These are phyloP conservation scores for Gibbula magus DNA, from an alignment of 2,888 invertebrate species.

Conservation along the genomic window DNA sequence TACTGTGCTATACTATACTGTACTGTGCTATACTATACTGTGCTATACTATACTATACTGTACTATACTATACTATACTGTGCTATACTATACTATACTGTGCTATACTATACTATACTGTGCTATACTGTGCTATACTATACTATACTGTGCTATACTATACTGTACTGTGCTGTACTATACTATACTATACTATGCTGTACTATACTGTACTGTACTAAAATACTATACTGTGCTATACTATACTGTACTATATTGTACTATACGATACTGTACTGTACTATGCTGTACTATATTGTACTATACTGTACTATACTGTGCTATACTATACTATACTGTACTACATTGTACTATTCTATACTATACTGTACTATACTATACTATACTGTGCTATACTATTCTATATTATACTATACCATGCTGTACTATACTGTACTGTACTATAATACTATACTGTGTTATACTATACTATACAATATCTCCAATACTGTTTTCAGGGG, in stretches of 20 bases:
- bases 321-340: not conserved
- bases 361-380: not conserved
- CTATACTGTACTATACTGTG: not conserved
- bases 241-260: not conserved
- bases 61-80: not conserved
- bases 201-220: not conserved
- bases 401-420: not conserved
- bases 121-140: not conserved
- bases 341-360: not conserved
- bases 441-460: not conserved
- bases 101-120: not conserved
- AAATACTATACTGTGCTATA: too few species aligned
- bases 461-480: too few species aligned
- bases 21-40: too few species aligned
- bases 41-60: not conserved
- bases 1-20: not conserved
- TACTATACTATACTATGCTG: not conserved
- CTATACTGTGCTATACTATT: not conserved
- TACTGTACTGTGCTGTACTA: not conserved
- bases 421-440: not conserved
- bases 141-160: not conserved
- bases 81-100: not conserved
- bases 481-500: too few species aligned
- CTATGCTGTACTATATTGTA: not conserved
- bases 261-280: not conserved